These are phyloP conservation scores for Limnothrissa miodon DNA, from an alignment of 2,113 vertebrate genomes.

Conservation along the genomic window DNA sequence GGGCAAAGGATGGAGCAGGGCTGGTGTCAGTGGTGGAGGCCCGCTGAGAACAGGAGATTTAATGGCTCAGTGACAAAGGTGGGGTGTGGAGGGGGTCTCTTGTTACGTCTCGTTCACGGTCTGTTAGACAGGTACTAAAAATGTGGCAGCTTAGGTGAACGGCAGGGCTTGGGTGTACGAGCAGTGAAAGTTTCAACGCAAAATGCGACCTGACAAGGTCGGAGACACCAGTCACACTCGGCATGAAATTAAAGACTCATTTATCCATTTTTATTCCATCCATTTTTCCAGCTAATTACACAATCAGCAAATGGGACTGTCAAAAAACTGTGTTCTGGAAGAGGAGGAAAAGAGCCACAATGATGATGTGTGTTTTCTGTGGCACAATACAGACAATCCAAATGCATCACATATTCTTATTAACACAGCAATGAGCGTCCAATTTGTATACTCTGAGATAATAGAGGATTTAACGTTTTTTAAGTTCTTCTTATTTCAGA, in stretches of 20 bases:
- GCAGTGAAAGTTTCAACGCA: neutral
- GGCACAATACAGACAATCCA: neutral
- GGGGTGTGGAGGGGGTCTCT: neutral
- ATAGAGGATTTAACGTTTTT: neutral
- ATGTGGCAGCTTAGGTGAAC: neutral
- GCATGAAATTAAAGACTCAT: slow-evolving; percentile 11
- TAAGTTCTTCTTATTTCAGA: neutral
- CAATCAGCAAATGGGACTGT: slow-evolving; percentile 10
- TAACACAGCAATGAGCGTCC: neutral
- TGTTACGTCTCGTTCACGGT: slow-evolving; percentile 5
- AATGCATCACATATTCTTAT: neutral
- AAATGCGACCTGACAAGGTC: neutral
- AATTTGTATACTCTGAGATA: neutral
- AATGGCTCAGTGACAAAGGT: slow-evolving; percentile 11
- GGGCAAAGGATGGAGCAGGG: neutral
- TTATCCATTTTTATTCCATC: too few relatives aligned
- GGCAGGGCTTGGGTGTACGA: neutral
- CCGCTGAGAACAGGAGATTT: slow-evolving; percentile 13
- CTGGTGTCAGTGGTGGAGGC: neutral
- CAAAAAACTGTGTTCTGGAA: neutral
- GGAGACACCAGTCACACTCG: neutral
- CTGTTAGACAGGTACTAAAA: neutral
- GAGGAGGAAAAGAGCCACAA: neutral
- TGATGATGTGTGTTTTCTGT: neutral
- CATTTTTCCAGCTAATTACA: slow-evolving; percentile 11